Evolutionary conservation across 2,888 invertebrate genomes (phyloP), one percentile per base, ranked within the genome.

Genomic region (Augochlorella aurata): DNA sequence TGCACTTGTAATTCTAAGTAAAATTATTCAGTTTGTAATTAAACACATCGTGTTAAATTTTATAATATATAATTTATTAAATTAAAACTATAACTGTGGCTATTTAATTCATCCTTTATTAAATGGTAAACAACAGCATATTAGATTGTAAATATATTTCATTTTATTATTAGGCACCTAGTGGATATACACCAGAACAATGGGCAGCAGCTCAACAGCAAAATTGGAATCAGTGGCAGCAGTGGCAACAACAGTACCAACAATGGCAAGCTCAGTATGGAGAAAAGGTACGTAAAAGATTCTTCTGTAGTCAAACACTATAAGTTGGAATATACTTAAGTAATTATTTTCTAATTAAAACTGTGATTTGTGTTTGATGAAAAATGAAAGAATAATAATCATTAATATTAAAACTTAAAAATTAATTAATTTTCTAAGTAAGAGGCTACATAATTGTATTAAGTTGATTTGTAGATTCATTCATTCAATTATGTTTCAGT

Each of bases 251-350:
- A 87, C 97, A 97, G 89, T 97, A 96, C 93, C 95, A 96, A 70
- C 96, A 96, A 89, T 96, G 96, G 97, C 97, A 97, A 91, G 95
- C 95, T 81, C 96, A 96, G 90, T 97, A 96, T 92, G 97, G 96
- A 68, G 96, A 96, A 78, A 96, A 96, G 95, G 96, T 96, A 94
- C 68, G n/a, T 44, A 12, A 10, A 29, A 78, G 21, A 58, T 14
- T 58, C 21, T 44, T 45, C 21, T 54, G 24, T 29, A 29, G 18
- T 54, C 21, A 50, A 58, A 50, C 10, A n/a, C 29, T 18, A 61
- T 14, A 5, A 50, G 44, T 65, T n/a, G 7, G 50, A 73, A 9
- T 10, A 10, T 70, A 44, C 21, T 4, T 24, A 2, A 61, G 18
- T 58, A 18, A 5, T 10, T 61, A 58, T 47, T 45, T 24, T 10